These are phyloP conservation scores for Hypercompe scribonia DNA, from an alignment of 2,888 invertebrate species.

Conservation along the genomic window DNA sequence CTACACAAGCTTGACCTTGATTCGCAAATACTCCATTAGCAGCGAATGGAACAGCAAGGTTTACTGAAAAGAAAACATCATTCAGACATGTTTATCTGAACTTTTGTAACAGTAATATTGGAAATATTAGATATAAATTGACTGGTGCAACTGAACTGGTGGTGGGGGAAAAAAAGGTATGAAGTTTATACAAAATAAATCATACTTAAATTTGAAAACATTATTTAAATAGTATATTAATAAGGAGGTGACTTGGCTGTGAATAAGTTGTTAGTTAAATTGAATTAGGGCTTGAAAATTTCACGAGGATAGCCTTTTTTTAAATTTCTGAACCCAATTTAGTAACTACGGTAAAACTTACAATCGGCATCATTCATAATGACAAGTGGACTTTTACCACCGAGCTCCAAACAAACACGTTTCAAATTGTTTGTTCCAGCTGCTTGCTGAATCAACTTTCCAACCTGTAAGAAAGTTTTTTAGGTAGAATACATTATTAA, in stretches of 20 bases:
- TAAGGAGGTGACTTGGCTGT: background rate
- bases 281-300: no score
- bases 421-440: conserved; percentile 93
- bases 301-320: no score
- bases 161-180: no score
- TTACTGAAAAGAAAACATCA: conserved; percentile 30
- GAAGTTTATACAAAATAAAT: background rate
- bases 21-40: conserved; percentile 49
- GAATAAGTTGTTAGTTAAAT: no score
- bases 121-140: no score
- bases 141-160: no score
- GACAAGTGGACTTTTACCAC: conserved; percentile 95
- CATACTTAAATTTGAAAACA: no score
- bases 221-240: no score
- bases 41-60: conserved; percentile 52
- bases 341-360: conserved; percentile 69
- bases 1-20: conserved; percentile 54
- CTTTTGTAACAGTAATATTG: background rate
- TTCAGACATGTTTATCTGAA: background rate
- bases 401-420: conserved; percentile 92
- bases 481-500: background rate
- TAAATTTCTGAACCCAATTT: background rate
- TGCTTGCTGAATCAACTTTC: conserved; percentile 88
- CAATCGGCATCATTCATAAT: conserved; percentile 92
- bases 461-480: conserved; percentile 69